Conservation (phyloP, 2,888 invertebrate species). For the Cataglyphis albicans region DNA sequence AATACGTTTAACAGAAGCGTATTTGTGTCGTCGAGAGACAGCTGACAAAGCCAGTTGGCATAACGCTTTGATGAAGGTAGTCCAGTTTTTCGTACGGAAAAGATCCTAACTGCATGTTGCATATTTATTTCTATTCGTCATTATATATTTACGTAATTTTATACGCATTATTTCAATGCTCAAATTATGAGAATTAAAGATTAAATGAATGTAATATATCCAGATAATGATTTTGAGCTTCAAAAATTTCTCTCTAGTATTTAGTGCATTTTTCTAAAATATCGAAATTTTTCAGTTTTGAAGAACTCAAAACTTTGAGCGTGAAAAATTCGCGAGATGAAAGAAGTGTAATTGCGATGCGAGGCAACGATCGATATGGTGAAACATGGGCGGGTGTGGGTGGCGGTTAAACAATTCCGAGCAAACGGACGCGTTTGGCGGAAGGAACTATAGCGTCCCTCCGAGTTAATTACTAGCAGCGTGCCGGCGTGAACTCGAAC, state of each 20-base stretch:
- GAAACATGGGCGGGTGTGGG: conserved; percentile 21
- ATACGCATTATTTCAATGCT: not conserved
- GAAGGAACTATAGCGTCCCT: conserved; percentile 79
- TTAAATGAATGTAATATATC: not conserved
- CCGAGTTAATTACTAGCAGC: conserved; percentile 80
- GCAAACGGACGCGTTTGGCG: conserved; percentile 62
- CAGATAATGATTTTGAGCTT: not conserved
- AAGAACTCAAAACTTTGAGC: not conserved
- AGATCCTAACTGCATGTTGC: not conserved
- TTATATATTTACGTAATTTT: not conserved
- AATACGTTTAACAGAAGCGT: conserved; percentile 15
- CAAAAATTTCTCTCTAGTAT: not conserved
- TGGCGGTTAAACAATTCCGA: conserved; percentile 42
- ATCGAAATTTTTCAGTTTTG: not conserved
- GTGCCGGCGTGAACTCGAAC: conserved; percentile 69
- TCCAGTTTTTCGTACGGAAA: not conserved
- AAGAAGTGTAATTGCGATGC: conserved; percentile 13
- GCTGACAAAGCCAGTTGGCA: conserved; percentile 51
- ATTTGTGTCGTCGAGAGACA: conserved; percentile 30
- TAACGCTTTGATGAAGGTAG: conserved; percentile 42
- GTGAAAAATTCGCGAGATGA: conserved; percentile 4
- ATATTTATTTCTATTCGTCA: conserved; percentile 2
- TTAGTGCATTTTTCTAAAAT: not conserved
- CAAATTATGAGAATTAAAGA: not conserved
- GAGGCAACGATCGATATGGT: conserved; percentile 34